Evolutionary conservation across 2,113 vertebrate species (phyloP).

Genomic region (Antennarius striatus): DNA sequence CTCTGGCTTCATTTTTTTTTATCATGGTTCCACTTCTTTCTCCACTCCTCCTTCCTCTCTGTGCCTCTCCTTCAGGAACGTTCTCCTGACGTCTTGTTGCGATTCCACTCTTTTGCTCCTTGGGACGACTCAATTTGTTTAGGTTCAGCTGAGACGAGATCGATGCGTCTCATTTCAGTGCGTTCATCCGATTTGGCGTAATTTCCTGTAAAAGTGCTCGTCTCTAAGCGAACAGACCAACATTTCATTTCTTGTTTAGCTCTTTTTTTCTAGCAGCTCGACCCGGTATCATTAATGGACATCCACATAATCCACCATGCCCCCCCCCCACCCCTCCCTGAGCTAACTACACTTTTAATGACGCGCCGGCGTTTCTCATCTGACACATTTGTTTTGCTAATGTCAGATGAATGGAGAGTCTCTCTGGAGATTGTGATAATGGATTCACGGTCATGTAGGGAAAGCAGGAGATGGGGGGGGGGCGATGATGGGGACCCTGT

Average conservation of each 20-base stretch:
- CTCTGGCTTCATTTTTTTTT: conserved; percentile 37
- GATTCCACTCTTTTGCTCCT: neutral
- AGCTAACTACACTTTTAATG: conserved; percentile 38
- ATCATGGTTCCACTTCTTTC: conserved; percentile 2
- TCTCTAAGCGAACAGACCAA: too few species aligned
- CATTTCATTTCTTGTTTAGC: conserved; percentile 15
- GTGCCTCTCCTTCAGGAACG: conserved; percentile 8
- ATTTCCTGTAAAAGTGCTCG: too few species aligned
- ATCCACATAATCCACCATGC: conserved; percentile 11
- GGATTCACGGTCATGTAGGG: conserved; percentile 63
- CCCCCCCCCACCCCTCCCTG: conserved; percentile 11
- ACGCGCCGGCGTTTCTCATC: conserved; percentile 30
- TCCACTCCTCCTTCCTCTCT: conserved; percentile 5
- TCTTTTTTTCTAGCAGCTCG: conserved; percentile 23
- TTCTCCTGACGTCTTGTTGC: conserved; percentile 29
- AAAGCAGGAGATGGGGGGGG: neutral
- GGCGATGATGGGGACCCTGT: conserved; percentile 23
- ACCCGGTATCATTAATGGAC: conserved; percentile 31
- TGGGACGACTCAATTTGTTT: conserved; percentile 10
- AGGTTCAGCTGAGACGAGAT: conserved; percentile 32
- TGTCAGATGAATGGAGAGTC: conserved; percentile 66
- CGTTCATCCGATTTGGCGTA: too few species aligned
- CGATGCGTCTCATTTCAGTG: neutral
- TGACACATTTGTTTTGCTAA: conserved; percentile 66
- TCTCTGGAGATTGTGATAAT: conserved; percentile 68